Evolutionary conservation across 2,797 vertebrate genomes (phyloP).

Genomic region (Acrossocheilus wenchowensis): DNA sequence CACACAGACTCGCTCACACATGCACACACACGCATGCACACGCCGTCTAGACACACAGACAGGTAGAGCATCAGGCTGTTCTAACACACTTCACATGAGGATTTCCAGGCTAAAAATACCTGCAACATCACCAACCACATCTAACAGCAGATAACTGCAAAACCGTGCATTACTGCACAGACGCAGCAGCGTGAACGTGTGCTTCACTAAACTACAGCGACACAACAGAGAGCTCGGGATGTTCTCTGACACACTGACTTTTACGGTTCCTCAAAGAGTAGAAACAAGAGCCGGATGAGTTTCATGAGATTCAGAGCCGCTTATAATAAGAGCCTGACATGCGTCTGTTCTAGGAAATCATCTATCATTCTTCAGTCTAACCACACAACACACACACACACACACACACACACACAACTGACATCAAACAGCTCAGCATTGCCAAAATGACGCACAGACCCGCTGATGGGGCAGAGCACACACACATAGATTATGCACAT

Average conservation of each 20-base stretch:
- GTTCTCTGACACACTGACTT: not conserved
- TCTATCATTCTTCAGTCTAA: conserved; percentile 32
- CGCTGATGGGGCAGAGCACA: conserved; percentile 22
- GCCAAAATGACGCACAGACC: conserved; percentile 44
- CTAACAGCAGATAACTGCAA: conserved; percentile 36
- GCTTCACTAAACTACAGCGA: not conserved
- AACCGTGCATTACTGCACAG: not conserved
- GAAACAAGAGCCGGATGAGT: not conserved
- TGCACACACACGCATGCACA: conserved; percentile 27
- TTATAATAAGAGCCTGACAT: conserved; percentile 39
- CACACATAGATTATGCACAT: not conserved
- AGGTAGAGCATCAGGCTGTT: conserved; percentile 17
- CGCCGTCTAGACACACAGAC: not conserved
- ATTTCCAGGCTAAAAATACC: conserved; percentile 66
- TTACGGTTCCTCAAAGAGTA: not conserved
- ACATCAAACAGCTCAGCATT: conserved; percentile 34
- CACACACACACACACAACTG: conserved; percentile 26
- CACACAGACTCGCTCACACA: not conserved
- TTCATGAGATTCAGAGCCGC: not conserved
- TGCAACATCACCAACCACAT: conserved; percentile 55
- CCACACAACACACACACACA: conserved; percentile 50
- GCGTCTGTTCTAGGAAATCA: conserved; percentile 62
- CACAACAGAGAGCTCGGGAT: not conserved
- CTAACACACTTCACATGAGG: conserved; percentile 49
- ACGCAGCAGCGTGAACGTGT: no score